Evolutionary conservation across 2,888 invertebrate genomes (phyloP).

Genomic region (Aricia artaxerxes): DNA sequence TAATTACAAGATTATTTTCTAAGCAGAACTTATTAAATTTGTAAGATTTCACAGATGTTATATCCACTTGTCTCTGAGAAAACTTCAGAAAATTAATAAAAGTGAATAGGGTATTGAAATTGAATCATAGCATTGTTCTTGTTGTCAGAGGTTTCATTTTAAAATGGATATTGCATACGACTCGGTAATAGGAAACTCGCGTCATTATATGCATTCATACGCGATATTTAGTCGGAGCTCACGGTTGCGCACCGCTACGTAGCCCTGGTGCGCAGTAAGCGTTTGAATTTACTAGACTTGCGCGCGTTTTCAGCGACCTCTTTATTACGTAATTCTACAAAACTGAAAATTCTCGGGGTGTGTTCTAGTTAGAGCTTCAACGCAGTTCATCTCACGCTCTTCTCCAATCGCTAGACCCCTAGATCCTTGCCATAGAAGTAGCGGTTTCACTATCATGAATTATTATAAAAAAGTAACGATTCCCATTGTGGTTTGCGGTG

Average conservation of each 20-base stretch:
- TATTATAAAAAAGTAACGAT: constrained; percentile 76
- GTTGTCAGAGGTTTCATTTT: constrained; percentile 55
- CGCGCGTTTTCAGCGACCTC: constrained; percentile 79
- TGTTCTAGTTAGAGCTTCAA: constrained; percentile 66
- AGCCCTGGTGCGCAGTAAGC: constrained; percentile 75
- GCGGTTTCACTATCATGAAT: constrained; percentile 63
- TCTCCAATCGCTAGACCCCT: constrained; percentile 53
- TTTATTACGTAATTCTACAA: constrained; percentile 77
- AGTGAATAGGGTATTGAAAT: constrained; percentile 16
- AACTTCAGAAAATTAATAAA: neutral
- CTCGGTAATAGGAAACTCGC: constrained; percentile 72
- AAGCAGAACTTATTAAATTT: neutral
- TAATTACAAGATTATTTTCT: neutral
- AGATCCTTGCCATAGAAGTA: constrained; percentile 48
- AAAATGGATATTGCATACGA: constrained; percentile 61
- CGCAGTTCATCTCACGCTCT: constrained; percentile 58
- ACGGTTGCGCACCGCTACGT: constrained; percentile 64
- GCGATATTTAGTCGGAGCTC: constrained; percentile 69
- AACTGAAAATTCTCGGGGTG: constrained; percentile 69
- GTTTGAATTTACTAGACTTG: constrained; percentile 77
- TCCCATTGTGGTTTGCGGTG: constrained; percentile 76
- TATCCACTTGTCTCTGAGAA: constrained; percentile 17
- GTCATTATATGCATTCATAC: constrained; percentile 60
- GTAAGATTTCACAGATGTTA: neutral
- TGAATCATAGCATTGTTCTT: constrained; percentile 47